Evolutionary conservation across 2,797 vertebrate genomes (phyloP).

Genomic region (Myotis daubentonii): DNA sequence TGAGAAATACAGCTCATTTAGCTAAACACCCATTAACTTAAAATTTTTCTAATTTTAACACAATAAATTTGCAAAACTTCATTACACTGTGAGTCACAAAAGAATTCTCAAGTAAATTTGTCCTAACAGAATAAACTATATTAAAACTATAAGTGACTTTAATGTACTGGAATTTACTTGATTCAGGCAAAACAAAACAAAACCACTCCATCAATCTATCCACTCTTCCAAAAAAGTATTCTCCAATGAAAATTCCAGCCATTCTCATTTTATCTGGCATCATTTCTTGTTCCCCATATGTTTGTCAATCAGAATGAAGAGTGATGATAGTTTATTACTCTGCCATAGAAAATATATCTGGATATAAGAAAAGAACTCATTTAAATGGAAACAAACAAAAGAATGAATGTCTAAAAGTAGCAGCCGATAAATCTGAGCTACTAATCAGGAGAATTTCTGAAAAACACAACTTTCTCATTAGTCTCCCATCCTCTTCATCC

Average conservation of each 20-base stretch:
- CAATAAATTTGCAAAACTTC: conserved; percentile 35
- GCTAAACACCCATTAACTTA: background rate
- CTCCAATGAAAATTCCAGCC: conserved; percentile 12
- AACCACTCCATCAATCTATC: background rate
- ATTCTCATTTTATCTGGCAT: conserved; percentile 19
- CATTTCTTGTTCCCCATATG: background rate
- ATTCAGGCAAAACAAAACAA: conserved; percentile 48
- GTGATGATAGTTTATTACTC: background rate
- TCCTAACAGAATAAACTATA: background rate
- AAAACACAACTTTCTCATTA: conserved; percentile 22
- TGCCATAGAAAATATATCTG: background rate
- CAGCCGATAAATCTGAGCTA: conserved; percentile 19
- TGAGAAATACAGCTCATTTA: background rate
- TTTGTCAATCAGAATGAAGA: conserved; percentile 50
- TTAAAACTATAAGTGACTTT: conserved; percentile 44
- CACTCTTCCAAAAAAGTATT: conserved; percentile 9
- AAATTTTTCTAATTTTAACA: conserved; percentile 46
- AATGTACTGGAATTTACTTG: conserved; percentile 35
- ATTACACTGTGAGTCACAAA: background rate
- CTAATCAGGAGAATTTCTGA: background rate
- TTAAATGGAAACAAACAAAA: conserved; percentile 22
- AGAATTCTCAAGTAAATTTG: conserved; percentile 18
- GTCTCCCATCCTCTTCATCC: background rate
- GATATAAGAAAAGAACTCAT: conserved; percentile 10
- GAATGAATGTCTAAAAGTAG: conserved; percentile 6